phyloP scores from a whole-genome alignment of 2,797 vertebrate species.

The Thunnus albacares region DNA sequence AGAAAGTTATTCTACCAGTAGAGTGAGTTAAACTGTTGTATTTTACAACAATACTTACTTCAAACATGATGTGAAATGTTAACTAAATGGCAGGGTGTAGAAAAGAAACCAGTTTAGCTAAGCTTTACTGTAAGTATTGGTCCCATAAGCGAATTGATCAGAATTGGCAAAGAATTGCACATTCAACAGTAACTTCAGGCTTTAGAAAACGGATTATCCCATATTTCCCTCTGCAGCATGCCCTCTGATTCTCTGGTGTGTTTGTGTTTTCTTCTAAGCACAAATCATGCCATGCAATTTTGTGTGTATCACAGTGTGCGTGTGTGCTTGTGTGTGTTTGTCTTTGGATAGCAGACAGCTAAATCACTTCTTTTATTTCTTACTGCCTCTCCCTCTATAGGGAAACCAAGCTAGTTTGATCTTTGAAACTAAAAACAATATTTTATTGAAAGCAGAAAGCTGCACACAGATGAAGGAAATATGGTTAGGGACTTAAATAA shows the following conservation, averaged over 20 bases:
- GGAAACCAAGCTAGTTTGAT: conserved; percentile 64
- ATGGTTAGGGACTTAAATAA: conserved; percentile 56
- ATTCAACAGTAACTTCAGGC: conserved; percentile 50
- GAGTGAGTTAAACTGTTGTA: conserved; percentile 6
- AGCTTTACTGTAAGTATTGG: conserved; percentile 39
- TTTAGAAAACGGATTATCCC: conserved; percentile 63
- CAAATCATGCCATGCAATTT: conserved; percentile 44
- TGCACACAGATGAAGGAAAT: conserved; percentile 55
- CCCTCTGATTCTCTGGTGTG: conserved; percentile 57
- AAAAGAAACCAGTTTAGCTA: conserved; percentile 32
- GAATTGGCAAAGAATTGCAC: conserved; percentile 47
- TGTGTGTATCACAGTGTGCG: conserved; percentile 38
- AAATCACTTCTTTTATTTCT: conserved; percentile 52
- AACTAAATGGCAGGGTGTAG: conserved; percentile 20
- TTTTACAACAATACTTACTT: conserved; percentile 42
- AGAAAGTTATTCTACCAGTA: not conserved
- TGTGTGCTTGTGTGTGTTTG: conserved; percentile 43
- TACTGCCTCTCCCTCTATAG: conserved; percentile 43
- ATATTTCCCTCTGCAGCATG: conserved; percentile 55
- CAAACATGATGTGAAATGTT: conserved; percentile 34
- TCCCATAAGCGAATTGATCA: conserved; percentile 62
- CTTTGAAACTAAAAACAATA: conserved; percentile 70
- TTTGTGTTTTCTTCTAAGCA: conserved; percentile 60
- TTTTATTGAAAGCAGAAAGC: conserved; percentile 71
- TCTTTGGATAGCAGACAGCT: conserved; percentile 47